Base-by-base conservation (phyloP, 1,140 invertebrate genomes). In the Rhyzopertha dominica region DNA sequence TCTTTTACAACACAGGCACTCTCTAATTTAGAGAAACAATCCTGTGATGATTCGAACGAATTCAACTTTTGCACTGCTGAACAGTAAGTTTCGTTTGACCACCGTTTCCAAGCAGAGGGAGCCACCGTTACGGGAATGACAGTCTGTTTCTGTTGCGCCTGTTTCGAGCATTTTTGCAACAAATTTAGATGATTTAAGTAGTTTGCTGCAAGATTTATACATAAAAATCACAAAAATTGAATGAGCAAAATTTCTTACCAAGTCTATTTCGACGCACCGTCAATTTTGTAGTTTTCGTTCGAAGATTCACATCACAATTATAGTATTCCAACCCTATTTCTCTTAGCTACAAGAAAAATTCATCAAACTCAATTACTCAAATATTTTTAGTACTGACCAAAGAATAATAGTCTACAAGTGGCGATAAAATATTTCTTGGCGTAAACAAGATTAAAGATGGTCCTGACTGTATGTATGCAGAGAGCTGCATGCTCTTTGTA, bases 401-500 rank as follows among this genome's bases (percentile, higher is more conserved):
- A 53, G 78, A 70, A 59, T 80, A 84, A 56, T 77, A 74, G 23
- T 80, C 75, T 56, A 74, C 73, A 44, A 73, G 65, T 35, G 65
- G 54, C 54, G 75, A 71, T 12, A 83, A 63, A 12, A 80, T 79
- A 68, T 84, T 84, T 23, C 78, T 68, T 13, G 84, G 83, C 1
- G 82, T 85, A 56, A 87, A 86, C 22, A 87, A 62, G 53, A 86
- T 74, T 24, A 87, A 58, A 17, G 79, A 75, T 4, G 82, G 80
- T 38, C 79, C 80, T n/a, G 73, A 72, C 39, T 75, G 73, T 7
- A 81, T 67, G 62, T 76, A 78, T 51, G 72, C 72, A 14, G 79
- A 75, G 17, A 85, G 70, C 26, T 70, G 76, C 8, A 74, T 66
- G 7, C 79, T 76, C 63, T 85, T 85, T 26, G 71, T 71, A 57